Evolutionary conservation across 2,888 invertebrate species (phyloP).

Genomic region (Caenorhabditis sp.): DNA sequence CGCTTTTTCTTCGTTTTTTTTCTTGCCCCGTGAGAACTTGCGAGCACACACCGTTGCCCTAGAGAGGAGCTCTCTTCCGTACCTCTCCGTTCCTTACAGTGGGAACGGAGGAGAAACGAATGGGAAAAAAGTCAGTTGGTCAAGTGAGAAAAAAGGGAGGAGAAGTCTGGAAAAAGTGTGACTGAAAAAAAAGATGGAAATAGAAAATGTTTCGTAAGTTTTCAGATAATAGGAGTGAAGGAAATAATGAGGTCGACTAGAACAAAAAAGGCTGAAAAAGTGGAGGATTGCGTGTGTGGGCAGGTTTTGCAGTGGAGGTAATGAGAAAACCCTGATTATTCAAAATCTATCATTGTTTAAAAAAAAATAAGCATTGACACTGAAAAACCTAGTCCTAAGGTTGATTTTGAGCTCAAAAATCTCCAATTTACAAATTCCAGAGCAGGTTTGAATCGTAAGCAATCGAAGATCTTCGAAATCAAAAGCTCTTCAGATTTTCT

Average conservation of each 20-base stretch:
- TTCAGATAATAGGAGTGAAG: background rate
- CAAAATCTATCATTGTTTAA: no score
- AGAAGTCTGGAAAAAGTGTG: background rate
- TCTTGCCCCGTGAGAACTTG: slow-evolving; percentile 11
- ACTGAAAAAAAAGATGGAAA: no score
- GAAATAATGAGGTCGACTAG: background rate
- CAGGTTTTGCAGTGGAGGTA: no score
- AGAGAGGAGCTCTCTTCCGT: background rate
- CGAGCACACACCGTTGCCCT: background rate
- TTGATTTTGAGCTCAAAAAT: no score
- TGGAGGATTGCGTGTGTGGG: background rate
- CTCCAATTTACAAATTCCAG: no score
- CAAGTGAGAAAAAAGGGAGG: background rate
- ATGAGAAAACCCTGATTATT: no score
- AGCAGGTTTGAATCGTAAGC: no score
- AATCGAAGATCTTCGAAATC: no score
- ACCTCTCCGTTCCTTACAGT: slow-evolving; percentile 7
- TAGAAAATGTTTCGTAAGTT: background rate
- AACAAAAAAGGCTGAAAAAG: background rate
- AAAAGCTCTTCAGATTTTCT: no score
- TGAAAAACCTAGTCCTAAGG: no score
- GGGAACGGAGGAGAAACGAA: slow-evolving; percentile 8
- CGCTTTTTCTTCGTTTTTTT: background rate
- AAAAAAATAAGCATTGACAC: no score
- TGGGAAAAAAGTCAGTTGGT: background rate